phyloP scores from a whole-genome alignment of 2,888 invertebrate species.

The Formica aserva region DNA sequence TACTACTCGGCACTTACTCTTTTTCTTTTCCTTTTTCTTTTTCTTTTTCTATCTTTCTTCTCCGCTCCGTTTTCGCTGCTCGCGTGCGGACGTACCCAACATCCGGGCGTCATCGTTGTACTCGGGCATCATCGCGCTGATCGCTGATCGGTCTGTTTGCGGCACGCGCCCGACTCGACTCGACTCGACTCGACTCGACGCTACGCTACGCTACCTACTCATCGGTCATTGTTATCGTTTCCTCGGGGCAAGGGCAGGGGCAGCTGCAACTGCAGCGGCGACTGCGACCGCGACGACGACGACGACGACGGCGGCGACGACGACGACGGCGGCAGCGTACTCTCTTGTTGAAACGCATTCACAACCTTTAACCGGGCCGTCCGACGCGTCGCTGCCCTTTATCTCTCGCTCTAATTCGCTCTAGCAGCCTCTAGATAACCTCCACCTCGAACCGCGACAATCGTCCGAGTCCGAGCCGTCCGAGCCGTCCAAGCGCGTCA shows the following conservation, averaged over 20 bases:
- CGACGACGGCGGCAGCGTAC: constrained; percentile 77
- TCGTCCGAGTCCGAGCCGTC: too few species aligned
- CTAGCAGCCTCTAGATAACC: background rate
- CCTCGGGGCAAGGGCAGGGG: background rate
- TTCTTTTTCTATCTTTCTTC: background rate
- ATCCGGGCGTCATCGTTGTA: background rate
- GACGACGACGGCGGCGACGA: constrained; percentile 81
- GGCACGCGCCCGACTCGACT: constrained; percentile 50
- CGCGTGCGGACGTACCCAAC: background rate
- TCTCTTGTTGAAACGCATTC: constrained; percentile 83
- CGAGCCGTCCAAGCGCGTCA: too few species aligned
- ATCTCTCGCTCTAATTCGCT: background rate
- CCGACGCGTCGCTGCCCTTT: background rate
- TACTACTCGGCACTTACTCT: too few species aligned
- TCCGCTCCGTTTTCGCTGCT: constrained; percentile 16
- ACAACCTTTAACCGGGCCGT: constrained; percentile 45
- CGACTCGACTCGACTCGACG: constrained; percentile 70
- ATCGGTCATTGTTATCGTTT: background rate
- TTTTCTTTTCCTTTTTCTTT: background rate
- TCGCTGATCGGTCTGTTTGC: background rate
- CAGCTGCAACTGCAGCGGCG: constrained; percentile 20
- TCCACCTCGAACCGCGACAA: background rate
- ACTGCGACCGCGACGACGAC: constrained; percentile 77
- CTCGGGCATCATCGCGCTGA: constrained; percentile 17
- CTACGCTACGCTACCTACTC: background rate